A percentile compares a stretch with the other conserved stretches of the same genome.
Conservation (phyloP, 2,113 vertebrate species). For the Patagioenas fasciata region DNA sequence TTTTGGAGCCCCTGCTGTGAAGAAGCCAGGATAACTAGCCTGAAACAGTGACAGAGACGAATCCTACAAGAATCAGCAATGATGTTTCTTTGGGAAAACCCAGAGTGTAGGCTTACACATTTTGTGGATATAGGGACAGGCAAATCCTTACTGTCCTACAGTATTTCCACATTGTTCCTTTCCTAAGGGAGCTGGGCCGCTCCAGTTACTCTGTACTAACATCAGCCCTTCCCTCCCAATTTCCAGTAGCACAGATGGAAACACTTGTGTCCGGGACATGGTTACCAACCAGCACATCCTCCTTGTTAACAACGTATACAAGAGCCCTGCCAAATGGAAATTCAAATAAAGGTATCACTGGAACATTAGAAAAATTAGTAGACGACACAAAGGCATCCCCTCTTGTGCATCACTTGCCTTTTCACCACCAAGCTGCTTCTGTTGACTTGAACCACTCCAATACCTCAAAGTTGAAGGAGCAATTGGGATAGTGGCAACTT, state of each 20-base stretch:
- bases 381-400: not conserved
- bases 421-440: not conserved
- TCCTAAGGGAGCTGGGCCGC: not conserved
- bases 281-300: not conserved
- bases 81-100: not conserved
- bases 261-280: not conserved
- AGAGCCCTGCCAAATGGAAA: not conserved
- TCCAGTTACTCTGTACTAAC: not conserved
- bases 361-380: not conserved
- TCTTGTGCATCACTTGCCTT: not conserved
- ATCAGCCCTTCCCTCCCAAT: not conserved
- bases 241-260: not conserved
- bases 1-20: not conserved
- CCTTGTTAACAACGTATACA: not conserved
- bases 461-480: no score
- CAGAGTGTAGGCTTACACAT: not conserved
- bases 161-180: not conserved
- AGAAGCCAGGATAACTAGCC: not conserved
- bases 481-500: no score
- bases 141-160: not conserved
- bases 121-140: not conserved
- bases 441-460: no score
- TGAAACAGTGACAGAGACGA: not conserved
- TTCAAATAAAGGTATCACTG: not conserved
- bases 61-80: not conserved